Base-by-base conservation (phyloP, 2,797 vertebrate species). In the Fundulus diaphanus region DNA sequence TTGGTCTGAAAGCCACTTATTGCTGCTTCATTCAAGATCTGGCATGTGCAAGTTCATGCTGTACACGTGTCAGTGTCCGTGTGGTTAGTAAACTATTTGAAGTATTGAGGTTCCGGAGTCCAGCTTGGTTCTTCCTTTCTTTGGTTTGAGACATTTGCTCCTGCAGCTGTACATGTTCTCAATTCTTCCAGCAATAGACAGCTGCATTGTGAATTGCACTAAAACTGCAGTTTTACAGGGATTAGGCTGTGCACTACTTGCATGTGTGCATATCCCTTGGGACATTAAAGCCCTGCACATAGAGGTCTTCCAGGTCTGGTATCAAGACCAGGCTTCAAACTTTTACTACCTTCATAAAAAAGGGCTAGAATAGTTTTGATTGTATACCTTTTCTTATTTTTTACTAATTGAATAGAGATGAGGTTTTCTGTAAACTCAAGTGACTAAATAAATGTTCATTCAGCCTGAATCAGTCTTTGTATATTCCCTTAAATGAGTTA, bases 141-240 rank as follows among this genome's bases (percentile, higher is more conserved):
- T 31, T 40, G 72, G 79, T 93, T 86, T 82, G 79, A 92, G 92
- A 94, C 96, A 97, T 97, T 96, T 97, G 97, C 95, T 96, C 94
- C 87, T 95, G 94, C 95, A 96, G 95, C 96, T 96, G 96, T 97
- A 96, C 93, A 94, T 95, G 95, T 96, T 96, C 95, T 93, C 92
- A 89, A 95, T 95, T 96, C 95, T 96, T 96, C 95, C 95, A 96
- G 94, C 91, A 93, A 94, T 75, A 87, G 94, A 97, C 97, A 97
- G 97, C 96, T 97, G 97, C 95, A 84, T 90, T 96, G 96, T 65
- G 61, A 65, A n/a, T n/a, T 42, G 61, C 95, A 95, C 94, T 95
- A 95, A 96, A 96, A 94, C 96, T 93, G 93, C 95, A 93, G 94
- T 95, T 96, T 87, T 93, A 44, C 59, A 40, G 61, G 61, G 61